Evolutionary conservation across 2,888 invertebrate species (phyloP), one percentile per base, ranked within the genome.

Genomic region (Drosophila nigricruria): DNA sequence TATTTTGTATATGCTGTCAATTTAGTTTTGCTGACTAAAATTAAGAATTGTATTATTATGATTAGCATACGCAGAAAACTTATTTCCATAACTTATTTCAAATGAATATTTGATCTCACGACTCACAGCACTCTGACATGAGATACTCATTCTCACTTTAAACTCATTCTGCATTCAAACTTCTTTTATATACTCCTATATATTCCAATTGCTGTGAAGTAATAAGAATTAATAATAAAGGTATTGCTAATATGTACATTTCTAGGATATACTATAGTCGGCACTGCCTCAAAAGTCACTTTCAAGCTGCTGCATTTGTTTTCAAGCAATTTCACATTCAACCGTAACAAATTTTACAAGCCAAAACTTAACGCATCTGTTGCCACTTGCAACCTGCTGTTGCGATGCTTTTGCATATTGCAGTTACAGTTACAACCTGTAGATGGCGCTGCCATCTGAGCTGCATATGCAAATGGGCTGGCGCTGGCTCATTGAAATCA

Each of bases 401-500:
- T 49, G 47, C 27, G 27, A 58, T n/a, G 23, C 12, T 32, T 47
- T 53, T 74, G 45, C 57, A 30, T 71, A 42, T 43, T 53, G n/a
- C 38, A 60, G 47, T 49, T n/a, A 8, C 43, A 49, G 54, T 52
- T 70, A n/a, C 36, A 59, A 76, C 59, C 73, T 64, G 59, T 40
- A 49, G 42, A 25, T 43, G 57, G 66, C 69, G 25, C 47, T 43
- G 65, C 56, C 23, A 43, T 47, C 34, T n/a, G 47, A 23, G 54
- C 20, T 40, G 45, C 52, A 36, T 60, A 78, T 61, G 63, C 57
- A 73, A 78, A 68, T 78, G 49, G 59, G 25, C 27, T 54, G 34
- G 30, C 49, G 20, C 50, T 49, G 49, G 49, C 56, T 53, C 69
- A 64, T 61, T 64, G 61, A 69, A 76, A 76, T 76, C 78, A 76